A percentile compares a stretch with the other conserved stretches of the same genome.
Conservation (phyloP, 2,888 invertebrate species). For the Chymomyza amoena region DNA sequence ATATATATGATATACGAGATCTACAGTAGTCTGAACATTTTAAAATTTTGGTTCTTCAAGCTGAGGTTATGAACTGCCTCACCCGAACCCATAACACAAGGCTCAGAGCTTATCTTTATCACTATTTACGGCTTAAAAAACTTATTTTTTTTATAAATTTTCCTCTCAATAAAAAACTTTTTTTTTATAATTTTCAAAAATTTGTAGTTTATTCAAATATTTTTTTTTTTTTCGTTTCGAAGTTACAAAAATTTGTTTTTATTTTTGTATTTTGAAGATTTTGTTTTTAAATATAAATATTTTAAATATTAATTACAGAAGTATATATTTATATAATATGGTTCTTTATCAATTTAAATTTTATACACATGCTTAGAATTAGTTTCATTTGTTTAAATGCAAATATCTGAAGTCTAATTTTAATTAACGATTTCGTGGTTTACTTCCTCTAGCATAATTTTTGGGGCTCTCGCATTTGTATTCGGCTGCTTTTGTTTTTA, state of each 20-base stretch:
- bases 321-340: background rate
- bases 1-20: slow-evolving; percentile 11
- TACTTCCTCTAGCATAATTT: slow-evolving; percentile 62
- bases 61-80: too few species aligned
- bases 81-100: too few species aligned
- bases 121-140: too few species aligned
- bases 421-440: slow-evolving; percentile 48
- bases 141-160: background rate
- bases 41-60: too few species aligned
- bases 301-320: slow-evolving; percentile 52
- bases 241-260: slow-evolving; percentile 56
- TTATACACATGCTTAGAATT: slow-evolving; percentile 54
- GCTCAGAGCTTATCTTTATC: too few species aligned
- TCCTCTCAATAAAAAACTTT: background rate
- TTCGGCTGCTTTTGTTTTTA: slow-evolving; percentile 33
- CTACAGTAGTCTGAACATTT: too few species aligned
- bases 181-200: slow-evolving; percentile 50
- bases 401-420: slow-evolving; percentile 49
- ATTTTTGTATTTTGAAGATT: slow-evolving; percentile 18
- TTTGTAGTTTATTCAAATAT: slow-evolving; percentile 63
- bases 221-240: slow-evolving; percentile 35
- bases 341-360: slow-evolving; percentile 37
- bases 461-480: slow-evolving; percentile 58
- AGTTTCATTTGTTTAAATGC: slow-evolving; percentile 47
- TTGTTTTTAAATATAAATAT: slow-evolving; percentile 35